Conservation (phyloP, 1,140 invertebrate species). For the Lepidotrigona ventralis region DNA sequence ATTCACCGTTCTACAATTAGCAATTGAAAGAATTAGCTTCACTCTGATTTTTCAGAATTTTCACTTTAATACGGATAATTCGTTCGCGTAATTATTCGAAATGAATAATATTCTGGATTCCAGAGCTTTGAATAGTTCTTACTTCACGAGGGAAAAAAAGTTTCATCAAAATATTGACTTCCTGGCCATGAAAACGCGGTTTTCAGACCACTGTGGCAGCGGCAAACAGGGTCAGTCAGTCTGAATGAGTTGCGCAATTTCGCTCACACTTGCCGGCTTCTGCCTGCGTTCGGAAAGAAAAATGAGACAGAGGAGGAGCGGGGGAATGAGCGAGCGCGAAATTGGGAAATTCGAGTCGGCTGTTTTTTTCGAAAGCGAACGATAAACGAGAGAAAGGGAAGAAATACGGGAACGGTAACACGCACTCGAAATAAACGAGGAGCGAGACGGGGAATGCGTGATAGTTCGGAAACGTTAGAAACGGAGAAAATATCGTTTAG, state of each 20-base stretch:
- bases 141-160: too few species aligned
- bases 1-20: too few species aligned
- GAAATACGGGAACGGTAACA: constrained; percentile 14
- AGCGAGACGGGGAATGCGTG: not conserved
- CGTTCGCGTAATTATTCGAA: too few species aligned
- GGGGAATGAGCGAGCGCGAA: not conserved
- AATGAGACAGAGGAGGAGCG: not conserved
- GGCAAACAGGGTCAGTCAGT: not conserved
- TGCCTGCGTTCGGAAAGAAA: not conserved
- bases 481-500: constrained; percentile 67
- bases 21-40: too few species aligned
- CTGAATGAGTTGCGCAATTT: not conserved
- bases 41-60: too few species aligned
- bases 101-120: too few species aligned
- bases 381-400: not conserved
- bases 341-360: not conserved
- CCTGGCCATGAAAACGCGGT: too few species aligned
- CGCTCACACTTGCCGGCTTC: not conserved
- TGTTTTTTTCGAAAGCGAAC: not conserved
- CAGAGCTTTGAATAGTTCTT: too few species aligned
- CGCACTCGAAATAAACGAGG: constrained; percentile 10
- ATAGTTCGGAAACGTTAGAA: constrained; percentile 51
- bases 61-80: too few species aligned
- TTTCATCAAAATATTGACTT: too few species aligned
- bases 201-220: too few species aligned